Evolutionary conservation across 2,888 invertebrate genomes (phyloP), one percentile per base, ranked within the genome.

Genomic region (Andrena bicolor): DNA sequence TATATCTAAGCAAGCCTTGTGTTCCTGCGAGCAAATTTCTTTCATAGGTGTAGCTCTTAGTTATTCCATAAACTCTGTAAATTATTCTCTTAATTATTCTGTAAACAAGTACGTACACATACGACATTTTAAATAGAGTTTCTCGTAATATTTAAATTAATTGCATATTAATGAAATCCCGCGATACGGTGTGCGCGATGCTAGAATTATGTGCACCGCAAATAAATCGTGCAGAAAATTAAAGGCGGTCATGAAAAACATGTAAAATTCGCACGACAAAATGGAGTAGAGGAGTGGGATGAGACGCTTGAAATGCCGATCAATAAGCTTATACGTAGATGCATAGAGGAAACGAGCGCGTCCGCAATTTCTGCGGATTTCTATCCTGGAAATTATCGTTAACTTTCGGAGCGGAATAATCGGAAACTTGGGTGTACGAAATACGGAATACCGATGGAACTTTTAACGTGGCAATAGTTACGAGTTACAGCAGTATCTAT

Each of bases 251-350:
- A 26, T 30, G 48, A 48, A 16, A n/a, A 26, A 13, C 20, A 48
- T 41, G 51, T 65, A 16, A 23, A 72, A 63, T 53, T 63, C 3
- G 35, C 48, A 66, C 72, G 53, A 69, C 58, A 70, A 71, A 72
- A 79, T 75, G 58, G 30, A 74, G 41, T 70, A 74, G 53, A 68
- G 51, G 41, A 53, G 58, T 66, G 66, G 66, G 49, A 61, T 53
- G 68, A 60, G 69, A 83, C 68, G 69, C 72, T 70, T 68, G 41
- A 65, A 71, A 84, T 70, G 60, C 60, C 76, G 83, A 84, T 84
- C 83, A 74, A 83, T 83, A 82, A 74, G 32, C 61, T 77, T 53
- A 56, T 35, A 26, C 6, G 20, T 48, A 30, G 48, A 68, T 28
- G 28, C 30, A 35, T 10, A 35, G 20, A 32, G n/a, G 58, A 16